Conservation (phyloP, 2,113 vertebrate species). For the Tupaia chinensis region DNA sequence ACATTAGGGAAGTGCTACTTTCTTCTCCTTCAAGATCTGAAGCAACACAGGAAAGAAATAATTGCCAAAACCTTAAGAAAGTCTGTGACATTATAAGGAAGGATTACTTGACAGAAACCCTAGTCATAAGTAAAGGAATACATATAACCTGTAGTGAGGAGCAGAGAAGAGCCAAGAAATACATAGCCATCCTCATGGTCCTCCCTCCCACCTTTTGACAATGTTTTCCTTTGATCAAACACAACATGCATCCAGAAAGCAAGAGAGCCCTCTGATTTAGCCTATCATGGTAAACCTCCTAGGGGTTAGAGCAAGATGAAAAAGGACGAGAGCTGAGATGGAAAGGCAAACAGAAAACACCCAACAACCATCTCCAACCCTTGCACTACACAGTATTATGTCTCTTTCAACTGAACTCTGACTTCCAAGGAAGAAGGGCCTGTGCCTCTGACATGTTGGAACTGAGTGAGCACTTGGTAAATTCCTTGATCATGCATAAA, state of each 20-base stretch:
- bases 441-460: not conserved
- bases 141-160: not conserved
- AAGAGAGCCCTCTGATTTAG: not conserved
- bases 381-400: accelerated
- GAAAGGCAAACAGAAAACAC: not conserved
- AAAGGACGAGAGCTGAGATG: not conserved
- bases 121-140: not conserved
- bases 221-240: not conserved
- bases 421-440: not conserved
- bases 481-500: not conserved
- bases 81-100: not conserved
- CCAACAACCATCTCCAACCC: not conserved
- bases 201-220: not conserved
- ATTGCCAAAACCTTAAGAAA: not conserved
- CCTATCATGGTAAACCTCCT: not conserved
- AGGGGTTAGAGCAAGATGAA: not conserved
- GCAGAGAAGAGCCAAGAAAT: not conserved
- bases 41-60: not conserved
- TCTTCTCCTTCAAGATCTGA: not conserved
- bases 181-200: not conserved
- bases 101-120: not conserved
- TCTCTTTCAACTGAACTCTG: not conserved
- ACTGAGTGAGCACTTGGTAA: not conserved
- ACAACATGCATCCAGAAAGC: not conserved
- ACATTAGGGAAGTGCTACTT: not conserved